Conservation (phyloP, 2,888 invertebrate species). For the Protodeltote pygarga region DNA sequence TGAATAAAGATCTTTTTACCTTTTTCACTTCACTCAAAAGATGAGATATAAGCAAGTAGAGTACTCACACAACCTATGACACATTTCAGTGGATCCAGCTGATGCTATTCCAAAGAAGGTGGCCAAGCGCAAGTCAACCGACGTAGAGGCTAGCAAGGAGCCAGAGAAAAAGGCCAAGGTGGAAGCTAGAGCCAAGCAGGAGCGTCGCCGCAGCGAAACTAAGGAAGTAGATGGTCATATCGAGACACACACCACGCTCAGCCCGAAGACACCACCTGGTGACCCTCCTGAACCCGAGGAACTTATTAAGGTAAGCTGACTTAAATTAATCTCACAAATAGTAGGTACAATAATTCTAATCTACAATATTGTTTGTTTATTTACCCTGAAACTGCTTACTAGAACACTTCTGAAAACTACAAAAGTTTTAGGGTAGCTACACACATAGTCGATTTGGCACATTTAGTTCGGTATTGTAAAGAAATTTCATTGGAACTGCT, state of each 20-base stretch:
- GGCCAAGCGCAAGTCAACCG: constrained; percentile 69
- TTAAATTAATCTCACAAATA: not conserved
- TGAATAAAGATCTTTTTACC: too few relatives aligned
- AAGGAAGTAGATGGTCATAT: constrained; percentile 90
- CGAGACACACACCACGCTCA: constrained; percentile 91
- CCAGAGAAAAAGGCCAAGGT: constrained; percentile 77
- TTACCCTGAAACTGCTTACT: too few relatives aligned
- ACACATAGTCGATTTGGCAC: too few relatives aligned
- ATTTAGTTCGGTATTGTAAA: too few relatives aligned
- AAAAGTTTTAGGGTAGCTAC: too few relatives aligned
- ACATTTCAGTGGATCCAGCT: constrained; percentile 75
- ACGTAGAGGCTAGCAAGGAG: constrained; percentile 64
- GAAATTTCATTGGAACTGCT: too few relatives aligned
- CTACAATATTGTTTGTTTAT: not conserved
- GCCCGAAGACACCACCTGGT: constrained; percentile 92
- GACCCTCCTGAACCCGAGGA: constrained; percentile 98
- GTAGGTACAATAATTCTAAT: not conserved
- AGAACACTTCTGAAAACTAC: too few relatives aligned
- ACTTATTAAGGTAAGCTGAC: constrained; percentile 89
- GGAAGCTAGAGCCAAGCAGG: constrained; percentile 67
- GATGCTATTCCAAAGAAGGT: constrained; percentile 70
- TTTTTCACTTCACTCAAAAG: not conserved
- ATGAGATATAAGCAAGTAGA: too few relatives aligned
- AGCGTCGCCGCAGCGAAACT: constrained; percentile 78
- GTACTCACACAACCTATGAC: not conserved